Percentiles rank a stretch among this genome's conserved stretches.
Conservation (phyloP, 2,113 vertebrate genomes). For the Conger conger region DNA sequence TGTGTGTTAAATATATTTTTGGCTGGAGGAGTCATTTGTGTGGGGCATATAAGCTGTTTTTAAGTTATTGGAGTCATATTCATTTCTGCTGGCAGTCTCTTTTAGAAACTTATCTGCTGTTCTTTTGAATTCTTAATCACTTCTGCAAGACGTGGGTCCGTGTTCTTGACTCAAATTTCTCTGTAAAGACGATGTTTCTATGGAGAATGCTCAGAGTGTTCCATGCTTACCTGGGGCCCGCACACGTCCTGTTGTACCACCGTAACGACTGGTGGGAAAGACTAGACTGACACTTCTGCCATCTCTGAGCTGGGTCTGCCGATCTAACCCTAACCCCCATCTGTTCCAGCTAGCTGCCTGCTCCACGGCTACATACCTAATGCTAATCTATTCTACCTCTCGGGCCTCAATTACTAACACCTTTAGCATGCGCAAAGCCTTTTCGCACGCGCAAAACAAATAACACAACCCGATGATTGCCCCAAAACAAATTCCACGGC, state of each 20-base stretch:
- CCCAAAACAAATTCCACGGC: no score
- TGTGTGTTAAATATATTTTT: no score
- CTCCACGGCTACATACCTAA: not conserved
- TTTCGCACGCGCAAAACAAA: no score
- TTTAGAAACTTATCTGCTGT: not conserved
- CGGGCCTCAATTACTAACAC: no score
- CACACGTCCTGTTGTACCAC: not conserved
- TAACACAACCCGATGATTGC: no score
- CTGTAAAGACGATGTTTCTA: not conserved
- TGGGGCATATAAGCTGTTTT: not conserved
- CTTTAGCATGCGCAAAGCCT: no score
- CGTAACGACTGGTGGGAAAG: not conserved
- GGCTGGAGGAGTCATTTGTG: not conserved
- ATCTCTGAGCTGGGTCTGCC: not conserved
- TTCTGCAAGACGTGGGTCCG: not conserved
- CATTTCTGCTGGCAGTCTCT: not conserved
- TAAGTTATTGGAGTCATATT: not conserved
- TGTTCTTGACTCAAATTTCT: not conserved
- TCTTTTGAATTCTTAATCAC: not conserved
- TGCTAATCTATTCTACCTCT: no score
- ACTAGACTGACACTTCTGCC: not conserved
- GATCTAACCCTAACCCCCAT: not conserved
- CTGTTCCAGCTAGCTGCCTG: not conserved
- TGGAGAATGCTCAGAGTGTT: not conserved
- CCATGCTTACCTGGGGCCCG: no score